These are phyloP conservation scores for Ammodytes marinus DNA, from an alignment of 2,113 vertebrate species.

Conservation along the genomic window DNA sequence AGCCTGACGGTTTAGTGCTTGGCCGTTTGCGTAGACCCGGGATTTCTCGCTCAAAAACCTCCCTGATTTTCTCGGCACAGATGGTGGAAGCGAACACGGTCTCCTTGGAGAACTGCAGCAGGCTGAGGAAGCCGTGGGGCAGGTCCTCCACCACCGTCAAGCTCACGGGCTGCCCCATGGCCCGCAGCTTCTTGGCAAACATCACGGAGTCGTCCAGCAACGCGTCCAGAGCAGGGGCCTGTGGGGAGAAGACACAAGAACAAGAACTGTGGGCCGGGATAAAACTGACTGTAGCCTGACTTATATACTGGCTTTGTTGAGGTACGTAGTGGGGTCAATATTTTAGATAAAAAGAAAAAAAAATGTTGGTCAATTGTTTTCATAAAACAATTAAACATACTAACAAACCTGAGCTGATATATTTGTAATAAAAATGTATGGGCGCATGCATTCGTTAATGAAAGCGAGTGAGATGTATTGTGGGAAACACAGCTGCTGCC, in stretches of 20 bases:
- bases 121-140: conserved; percentile 92
- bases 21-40: conserved; percentile 13
- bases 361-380: no score
- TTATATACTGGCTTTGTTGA: no score
- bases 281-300: no score
- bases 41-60: conserved; percentile 75
- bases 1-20: background rate
- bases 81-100: conserved; percentile 82
- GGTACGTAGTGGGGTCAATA: no score
- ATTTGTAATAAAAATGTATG: no score
- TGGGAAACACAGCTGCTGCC: no score
- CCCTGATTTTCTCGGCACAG: conserved; percentile 85
- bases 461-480: no score
- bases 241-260: conserved; percentile 2
- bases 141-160: conserved; percentile 90
- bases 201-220: conserved; percentile 93
- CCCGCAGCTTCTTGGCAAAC: conserved; percentile 89
- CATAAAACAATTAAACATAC: no score
- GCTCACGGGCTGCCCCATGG: conserved; percentile 84
- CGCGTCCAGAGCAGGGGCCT: conserved; percentile 93
- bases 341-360: no score
- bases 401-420: no score
- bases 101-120: conserved; percentile 87
- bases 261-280: background rate
- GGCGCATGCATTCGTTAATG: no score